Evolutionary conservation across 2,888 invertebrate genomes (phyloP).

Genomic region (Watsonalla cultraria): DNA sequence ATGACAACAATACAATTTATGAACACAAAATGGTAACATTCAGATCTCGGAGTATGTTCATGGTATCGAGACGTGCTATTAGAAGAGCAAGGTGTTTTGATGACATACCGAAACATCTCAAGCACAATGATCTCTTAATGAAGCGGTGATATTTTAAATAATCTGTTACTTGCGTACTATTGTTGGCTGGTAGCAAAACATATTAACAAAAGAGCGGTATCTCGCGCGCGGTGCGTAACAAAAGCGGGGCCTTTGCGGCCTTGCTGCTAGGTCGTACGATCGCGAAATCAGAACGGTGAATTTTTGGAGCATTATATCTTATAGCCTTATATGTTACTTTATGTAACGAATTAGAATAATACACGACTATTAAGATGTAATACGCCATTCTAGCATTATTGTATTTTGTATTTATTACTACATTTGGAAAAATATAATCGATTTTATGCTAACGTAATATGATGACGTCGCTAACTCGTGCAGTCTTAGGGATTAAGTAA

Average conservation of each 20-base stretch:
- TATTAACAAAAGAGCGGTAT: conserved; percentile 11
- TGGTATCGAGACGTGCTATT: too few relatives aligned
- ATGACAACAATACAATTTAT: too few relatives aligned
- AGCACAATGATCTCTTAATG: neutral
- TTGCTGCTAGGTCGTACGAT: conserved; percentile 32
- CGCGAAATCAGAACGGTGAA: conserved; percentile 34
- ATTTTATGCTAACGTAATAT: too few relatives aligned
- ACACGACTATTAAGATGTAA: neutral
- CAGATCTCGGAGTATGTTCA: too few relatives aligned
- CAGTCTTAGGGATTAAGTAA: too few relatives aligned
- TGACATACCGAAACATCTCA: neutral
- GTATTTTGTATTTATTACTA: too few relatives aligned
- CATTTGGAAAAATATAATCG: too few relatives aligned
- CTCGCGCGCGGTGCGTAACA: conserved; percentile 35
- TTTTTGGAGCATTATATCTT: conserved; percentile 24
- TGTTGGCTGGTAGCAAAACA: conserved; percentile 1
- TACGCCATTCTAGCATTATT: neutral
- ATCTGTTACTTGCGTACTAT: neutral
- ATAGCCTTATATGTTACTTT: conserved; percentile 22
- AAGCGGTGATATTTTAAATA: neutral
- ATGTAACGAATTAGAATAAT: neutral
- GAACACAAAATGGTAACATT: too few relatives aligned
- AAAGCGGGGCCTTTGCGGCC: conserved; percentile 50
- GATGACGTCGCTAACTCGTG: too few relatives aligned
- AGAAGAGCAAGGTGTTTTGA: too few relatives aligned